These are phyloP conservation scores for Mus musculus DNA, from an alignment of 2,113 vertebrate genomes.

Conservation along the genomic window GRCm39 chr2:129999501-130000000, in stretches of 20 bases:
- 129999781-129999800: background rate
- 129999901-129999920: background rate
- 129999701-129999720: background rate
- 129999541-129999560: too few species aligned
- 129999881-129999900: background rate
- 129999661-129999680: slow-evolving; percentile 15
- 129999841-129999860: background rate
- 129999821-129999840: background rate
- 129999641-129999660: background rate
- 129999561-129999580: background rate
- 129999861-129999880: background rate
- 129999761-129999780: background rate
- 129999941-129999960: background rate
- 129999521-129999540: background rate
- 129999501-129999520: background rate
- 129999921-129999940: background rate
- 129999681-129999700: background rate
- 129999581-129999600: background rate
- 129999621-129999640: slow-evolving; percentile 31
- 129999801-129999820: slow-evolving; percentile 4
- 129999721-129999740: background rate
- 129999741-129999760: background rate
- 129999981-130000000: background rate
- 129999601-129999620: background rate
- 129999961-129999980: background rate